A percentile compares a stretch with the other conserved stretches of the same genome.
Evolutionary conservation across 2,797 vertebrate species (phyloP).

Genomic region (Sebastes hopkinsi): DNA sequence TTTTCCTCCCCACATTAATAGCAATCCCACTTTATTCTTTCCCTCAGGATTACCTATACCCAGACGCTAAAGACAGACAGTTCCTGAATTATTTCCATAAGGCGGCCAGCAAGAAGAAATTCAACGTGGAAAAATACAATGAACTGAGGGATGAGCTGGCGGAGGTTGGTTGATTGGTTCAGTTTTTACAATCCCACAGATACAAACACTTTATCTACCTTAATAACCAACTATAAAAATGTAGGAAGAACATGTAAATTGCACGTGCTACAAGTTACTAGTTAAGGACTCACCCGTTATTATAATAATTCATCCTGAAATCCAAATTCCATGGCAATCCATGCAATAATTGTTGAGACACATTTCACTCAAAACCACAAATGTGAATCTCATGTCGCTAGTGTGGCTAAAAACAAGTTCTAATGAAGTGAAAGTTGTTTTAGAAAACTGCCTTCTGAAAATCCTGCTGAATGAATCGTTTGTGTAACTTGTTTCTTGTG

Average conservation of each 20-base stretch:
- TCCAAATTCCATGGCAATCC: neutral
- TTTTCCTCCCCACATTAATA: neutral
- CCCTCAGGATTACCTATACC: constrained; percentile 90
- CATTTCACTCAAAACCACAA: neutral
- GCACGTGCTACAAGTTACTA: neutral
- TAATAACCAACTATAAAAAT: neutral
- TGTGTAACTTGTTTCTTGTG: neutral
- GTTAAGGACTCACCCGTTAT: neutral
- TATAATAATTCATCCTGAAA: no score
- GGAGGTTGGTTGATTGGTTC: constrained; percentile 78
- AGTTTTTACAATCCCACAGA: neutral
- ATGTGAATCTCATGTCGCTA: neutral
- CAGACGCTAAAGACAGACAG: constrained; percentile 85
- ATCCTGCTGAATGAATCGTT: fast-evolving
- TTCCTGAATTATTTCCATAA: constrained; percentile 91
- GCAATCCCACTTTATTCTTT: neutral
- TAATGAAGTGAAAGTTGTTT: neutral
- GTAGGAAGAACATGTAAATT: neutral
- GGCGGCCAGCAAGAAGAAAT: constrained; percentile 82
- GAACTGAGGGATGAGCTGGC: constrained; percentile 87
- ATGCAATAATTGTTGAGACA: neutral
- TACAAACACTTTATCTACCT: neutral
- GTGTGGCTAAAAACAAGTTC: neutral
- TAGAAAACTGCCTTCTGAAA: neutral
- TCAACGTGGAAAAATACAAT: constrained; percentile 90